Percentiles rank a stretch among this genome's conserved stretches.
Conservation (phyloP, 1,140 invertebrate genomes). For the Triops cancriformis region DNA sequence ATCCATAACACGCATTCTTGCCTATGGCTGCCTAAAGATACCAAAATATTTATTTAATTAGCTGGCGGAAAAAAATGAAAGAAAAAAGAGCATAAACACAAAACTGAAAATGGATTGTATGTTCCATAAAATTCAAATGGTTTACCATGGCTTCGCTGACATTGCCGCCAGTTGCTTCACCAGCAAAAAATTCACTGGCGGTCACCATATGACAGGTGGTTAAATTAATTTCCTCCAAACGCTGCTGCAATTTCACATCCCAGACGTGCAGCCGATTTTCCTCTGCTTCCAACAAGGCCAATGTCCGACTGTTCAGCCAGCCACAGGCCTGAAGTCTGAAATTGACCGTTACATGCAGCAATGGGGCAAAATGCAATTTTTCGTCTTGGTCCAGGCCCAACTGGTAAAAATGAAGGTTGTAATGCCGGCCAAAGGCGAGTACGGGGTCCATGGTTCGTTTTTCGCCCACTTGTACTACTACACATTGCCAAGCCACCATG, state of each 20-base stretch:
- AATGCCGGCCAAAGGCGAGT: constrained; percentile 73
- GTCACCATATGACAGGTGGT: constrained; percentile 44
- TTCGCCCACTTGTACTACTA: constrained; percentile 68
- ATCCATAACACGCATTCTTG: constrained; percentile 82
- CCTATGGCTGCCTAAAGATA: constrained; percentile 62
- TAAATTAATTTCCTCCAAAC: constrained; percentile 32
- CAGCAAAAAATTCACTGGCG: constrained; percentile 45
- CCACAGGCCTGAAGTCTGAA: constrained; percentile 16
- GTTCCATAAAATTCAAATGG: background rate
- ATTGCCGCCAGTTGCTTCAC: constrained; percentile 55
- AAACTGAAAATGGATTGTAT: background rate
- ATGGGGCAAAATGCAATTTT: constrained; percentile 10
- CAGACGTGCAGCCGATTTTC: constrained; percentile 16
- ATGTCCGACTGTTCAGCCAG: constrained; percentile 26
- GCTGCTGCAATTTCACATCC: constrained; percentile 23
- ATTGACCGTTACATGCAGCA: constrained; percentile 22
- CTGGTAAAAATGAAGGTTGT: constrained; percentile 72
- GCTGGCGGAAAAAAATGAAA: constrained; percentile 22
- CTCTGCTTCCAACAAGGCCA: constrained; percentile 25
- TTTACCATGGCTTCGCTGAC: constrained; percentile 60
- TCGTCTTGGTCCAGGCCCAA: constrained; percentile 38
- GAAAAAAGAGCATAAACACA: background rate
- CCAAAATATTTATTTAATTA: background rate
- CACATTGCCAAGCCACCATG: constrained; percentile 84
- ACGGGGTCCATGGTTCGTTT: constrained; percentile 67